These are phyloP conservation scores for Nettapus auritus DNA, from an alignment of 2,113 vertebrate species.

Conservation along the genomic window DNA sequence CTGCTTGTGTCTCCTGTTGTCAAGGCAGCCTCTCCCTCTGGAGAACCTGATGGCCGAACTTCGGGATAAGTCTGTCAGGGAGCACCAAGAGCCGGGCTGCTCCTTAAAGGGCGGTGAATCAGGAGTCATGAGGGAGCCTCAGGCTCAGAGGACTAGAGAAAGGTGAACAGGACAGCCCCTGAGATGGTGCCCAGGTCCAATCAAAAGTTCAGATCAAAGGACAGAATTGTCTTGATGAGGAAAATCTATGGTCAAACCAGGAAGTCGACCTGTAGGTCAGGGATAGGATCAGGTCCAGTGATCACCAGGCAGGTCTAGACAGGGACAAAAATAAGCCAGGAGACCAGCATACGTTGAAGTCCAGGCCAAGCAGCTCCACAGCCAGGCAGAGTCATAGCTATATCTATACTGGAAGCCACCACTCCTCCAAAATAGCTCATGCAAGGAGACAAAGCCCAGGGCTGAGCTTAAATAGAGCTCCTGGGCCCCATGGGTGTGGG, in stretches of 20 bases:
- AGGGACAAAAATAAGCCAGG: not conserved
- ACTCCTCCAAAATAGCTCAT: not conserved
- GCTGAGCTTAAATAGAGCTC: not conserved
- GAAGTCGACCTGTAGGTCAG: not conserved
- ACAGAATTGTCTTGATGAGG: not conserved
- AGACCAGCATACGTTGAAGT: not conserved
- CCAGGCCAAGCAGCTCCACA: not conserved
- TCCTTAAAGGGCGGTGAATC: not conserved
- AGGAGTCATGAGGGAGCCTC: not conserved
- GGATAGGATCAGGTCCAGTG: not conserved
- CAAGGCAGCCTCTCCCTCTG: constrained; percentile 14
- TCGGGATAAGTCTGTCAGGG: not conserved
- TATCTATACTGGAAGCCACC: fast-evolving
- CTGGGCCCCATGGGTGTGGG: not conserved
- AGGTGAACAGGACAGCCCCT: not conserved
- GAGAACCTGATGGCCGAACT: not conserved
- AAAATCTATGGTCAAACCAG: not conserved
- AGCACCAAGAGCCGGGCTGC: not conserved
- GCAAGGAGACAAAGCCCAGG: fast-evolving
- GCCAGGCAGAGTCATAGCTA: not conserved
- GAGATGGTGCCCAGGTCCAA: not conserved
- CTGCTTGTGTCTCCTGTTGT: not conserved
- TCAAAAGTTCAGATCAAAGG: not conserved
- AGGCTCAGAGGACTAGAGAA: not conserved
- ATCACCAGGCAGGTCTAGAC: not conserved